These are phyloP conservation scores for Caerostris extrusa DNA, from an alignment of 1,140 invertebrate species.

Conservation along the genomic window DNA sequence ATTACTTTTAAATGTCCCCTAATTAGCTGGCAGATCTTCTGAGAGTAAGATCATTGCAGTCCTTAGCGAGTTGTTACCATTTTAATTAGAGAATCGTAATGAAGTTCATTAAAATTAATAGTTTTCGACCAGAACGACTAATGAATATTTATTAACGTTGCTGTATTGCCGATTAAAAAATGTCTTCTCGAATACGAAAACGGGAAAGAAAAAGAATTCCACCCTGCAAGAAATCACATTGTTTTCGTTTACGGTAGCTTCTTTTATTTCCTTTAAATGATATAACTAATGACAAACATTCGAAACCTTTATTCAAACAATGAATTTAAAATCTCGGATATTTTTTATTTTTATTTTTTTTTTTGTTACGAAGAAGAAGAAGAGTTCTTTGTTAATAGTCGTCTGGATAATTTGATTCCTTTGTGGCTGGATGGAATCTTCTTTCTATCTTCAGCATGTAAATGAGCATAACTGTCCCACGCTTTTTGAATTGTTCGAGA, in stretches of 20 bases:
- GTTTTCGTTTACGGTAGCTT: constrained; percentile 39
- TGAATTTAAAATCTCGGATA: constrained; percentile 30
- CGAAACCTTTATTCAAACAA: constrained; percentile 52
- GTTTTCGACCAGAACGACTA: constrained; percentile 44
- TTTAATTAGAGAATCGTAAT: constrained; percentile 64
- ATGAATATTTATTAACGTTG: constrained; percentile 62
- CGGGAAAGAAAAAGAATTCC: background rate
- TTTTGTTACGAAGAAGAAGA: background rate
- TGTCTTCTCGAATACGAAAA: background rate
- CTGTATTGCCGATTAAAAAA: constrained; percentile 10
- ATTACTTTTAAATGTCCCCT: constrained; percentile 28
- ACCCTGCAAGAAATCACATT: constrained; percentile 3
- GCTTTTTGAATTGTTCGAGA: background rate
- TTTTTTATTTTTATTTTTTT: constrained; percentile 61
- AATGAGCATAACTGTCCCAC: constrained; percentile 41
- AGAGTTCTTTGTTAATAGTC: constrained; percentile 48
- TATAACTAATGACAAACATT: constrained; percentile 52
- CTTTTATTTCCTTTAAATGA: constrained; percentile 45
- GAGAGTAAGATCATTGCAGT: background rate
- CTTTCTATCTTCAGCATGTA: constrained; percentile 33
- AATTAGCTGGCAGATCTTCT: constrained; percentile 14
- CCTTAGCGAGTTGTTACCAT: constrained; percentile 29
- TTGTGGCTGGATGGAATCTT: background rate
- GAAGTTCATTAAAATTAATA: constrained; percentile 70
- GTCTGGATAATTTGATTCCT: constrained; percentile 53